Percentiles rank a stretch among this genome's conserved stretches.
These are phyloP conservation scores for Ophiodon elongatus DNA, from an alignment of 2,113 vertebrate genomes.

Conservation along the genomic window DNA sequence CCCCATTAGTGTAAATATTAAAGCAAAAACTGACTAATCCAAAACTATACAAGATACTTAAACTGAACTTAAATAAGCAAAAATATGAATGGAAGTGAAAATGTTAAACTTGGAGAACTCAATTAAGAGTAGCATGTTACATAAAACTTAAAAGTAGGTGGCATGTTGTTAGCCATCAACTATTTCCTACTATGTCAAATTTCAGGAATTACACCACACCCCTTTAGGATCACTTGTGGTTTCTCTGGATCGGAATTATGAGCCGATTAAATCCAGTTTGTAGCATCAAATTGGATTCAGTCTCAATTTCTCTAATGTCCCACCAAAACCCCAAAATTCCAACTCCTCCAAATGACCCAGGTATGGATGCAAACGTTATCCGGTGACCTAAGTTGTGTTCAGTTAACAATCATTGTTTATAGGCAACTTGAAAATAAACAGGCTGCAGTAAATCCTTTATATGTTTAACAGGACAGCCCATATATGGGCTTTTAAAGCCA, in stretches of 20 bases:
- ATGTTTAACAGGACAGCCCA: neutral
- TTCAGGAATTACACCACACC: conserved; percentile 62
- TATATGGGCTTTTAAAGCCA: conserved; percentile 18
- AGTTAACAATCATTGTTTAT: conserved; percentile 38
- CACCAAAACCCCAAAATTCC: conserved; percentile 8
- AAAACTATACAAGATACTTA: neutral
- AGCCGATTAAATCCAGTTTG: conserved; percentile 55
- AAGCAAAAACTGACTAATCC: neutral
- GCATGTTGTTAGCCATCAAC: conserved; percentile 39
- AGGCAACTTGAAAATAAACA: conserved; percentile 48
- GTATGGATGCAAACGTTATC: conserved; percentile 18
- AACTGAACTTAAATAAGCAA: neutral
- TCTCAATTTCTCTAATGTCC: conserved; percentile 18
- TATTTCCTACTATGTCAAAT: conserved; percentile 51
- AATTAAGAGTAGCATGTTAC: conserved; percentile 17
- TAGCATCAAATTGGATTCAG: conserved; percentile 53
- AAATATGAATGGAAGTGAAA: neutral
- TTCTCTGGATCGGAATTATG: conserved; percentile 44
- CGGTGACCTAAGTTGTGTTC: conserved; percentile 6
- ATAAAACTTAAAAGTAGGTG: conserved; percentile 24
- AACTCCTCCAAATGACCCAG: conserved; percentile 39
- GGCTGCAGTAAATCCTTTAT: conserved; percentile 23
- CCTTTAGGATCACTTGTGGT: conserved; percentile 46
- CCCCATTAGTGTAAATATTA: neutral
- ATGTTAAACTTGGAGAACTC: neutral